Base-by-base conservation (phyloP, 2,797 vertebrate species). In the Rhynchotus rufescens region DNA sequence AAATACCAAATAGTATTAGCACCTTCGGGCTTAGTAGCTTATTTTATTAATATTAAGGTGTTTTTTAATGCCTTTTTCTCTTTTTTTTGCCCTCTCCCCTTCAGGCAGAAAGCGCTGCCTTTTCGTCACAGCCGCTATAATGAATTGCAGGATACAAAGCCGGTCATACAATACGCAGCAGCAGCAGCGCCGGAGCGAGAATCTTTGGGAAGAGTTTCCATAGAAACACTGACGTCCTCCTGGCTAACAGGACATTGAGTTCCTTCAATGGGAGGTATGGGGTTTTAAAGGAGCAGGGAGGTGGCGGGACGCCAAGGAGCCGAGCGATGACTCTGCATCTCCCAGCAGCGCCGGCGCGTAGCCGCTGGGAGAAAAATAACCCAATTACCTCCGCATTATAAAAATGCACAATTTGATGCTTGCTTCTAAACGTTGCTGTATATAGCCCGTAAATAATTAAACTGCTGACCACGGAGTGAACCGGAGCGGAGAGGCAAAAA, bases 161-260 rank as follows among this genome's bases (percentile, higher is more conserved):
- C 92, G 97, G 96, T 98, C 97, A 97, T 96, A 97, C 97, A 97
- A 97, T 96, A 96, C 93, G 93, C 96, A 97, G 94, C 96, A 96
- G 92, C 90, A 90, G 97, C 97, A 91, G 95, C 34, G 2, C 40
- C 36, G 1, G 74, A 93, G 96, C 96, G 97, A 97, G 95, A 97
- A 98, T 98, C 98, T 98, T 97, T 98, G 98, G 98, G 96, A 98
- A 98, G 98, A 95, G 99, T 99, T 98, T 98, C 98, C 98, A 98
- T 98, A 98, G 98, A 98, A 98, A 99, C 97, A 90, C 90, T 98
- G 98, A 99, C 98, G 98, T 99, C 97, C 98, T 97, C 97, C 98
- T 97, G 94, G 97, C 92, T 96, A 98, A 97, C 97, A 97, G 97
- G 96, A 97, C 94, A 97, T 97, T 96, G 97, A 97, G 98, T 97